phyloP scores from a whole-genome alignment of 2,888 invertebrate genomes.

The Spodoptera exigua region DNA sequence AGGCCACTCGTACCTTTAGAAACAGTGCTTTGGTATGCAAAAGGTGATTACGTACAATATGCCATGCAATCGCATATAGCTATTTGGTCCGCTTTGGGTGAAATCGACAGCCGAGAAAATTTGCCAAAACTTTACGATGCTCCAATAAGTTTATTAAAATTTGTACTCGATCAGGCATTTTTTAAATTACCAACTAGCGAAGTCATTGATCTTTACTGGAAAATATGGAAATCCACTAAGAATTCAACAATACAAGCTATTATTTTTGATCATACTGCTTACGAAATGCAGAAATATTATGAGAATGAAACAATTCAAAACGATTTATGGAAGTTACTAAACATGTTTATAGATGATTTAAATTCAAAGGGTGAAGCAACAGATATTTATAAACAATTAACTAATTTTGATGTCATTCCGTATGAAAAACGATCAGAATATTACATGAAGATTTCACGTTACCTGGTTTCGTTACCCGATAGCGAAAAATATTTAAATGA shows the following conservation, averaged over 20 bases:
- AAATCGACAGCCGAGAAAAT: slow-evolving; percentile 55
- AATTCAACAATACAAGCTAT: slow-evolving; percentile 67
- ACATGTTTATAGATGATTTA: slow-evolving; percentile 68
- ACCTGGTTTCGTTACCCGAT: too few relatives aligned
- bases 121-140: slow-evolving; percentile 66
- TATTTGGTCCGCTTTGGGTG: slow-evolving; percentile 69
- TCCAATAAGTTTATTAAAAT: slow-evolving; percentile 73
- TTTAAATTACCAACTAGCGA: slow-evolving; percentile 64
- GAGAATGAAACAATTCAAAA: slow-evolving; percentile 50
- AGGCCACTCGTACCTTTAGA: slow-evolving; percentile 71
- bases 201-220: slow-evolving; percentile 59
- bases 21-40: slow-evolving; percentile 71
- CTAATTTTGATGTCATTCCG: slow-evolving; percentile 56
- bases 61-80: slow-evolving; percentile 74
- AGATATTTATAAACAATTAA: slow-evolving; percentile 62
- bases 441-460: too few relatives aligned
- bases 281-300: slow-evolving; percentile 47
- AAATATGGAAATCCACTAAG: slow-evolving; percentile 68
- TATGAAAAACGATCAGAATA: slow-evolving; percentile 3
- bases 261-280: slow-evolving; percentile 65
- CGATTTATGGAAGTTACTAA: slow-evolving; percentile 66
- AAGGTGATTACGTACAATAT: slow-evolving; percentile 78
- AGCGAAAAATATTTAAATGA: too few relatives aligned
- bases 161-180: slow-evolving; percentile 67
- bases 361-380: slow-evolving; percentile 64